phyloP scores from a whole-genome alignment of 2,888 invertebrate species.

The Euphydryas editha region DNA sequence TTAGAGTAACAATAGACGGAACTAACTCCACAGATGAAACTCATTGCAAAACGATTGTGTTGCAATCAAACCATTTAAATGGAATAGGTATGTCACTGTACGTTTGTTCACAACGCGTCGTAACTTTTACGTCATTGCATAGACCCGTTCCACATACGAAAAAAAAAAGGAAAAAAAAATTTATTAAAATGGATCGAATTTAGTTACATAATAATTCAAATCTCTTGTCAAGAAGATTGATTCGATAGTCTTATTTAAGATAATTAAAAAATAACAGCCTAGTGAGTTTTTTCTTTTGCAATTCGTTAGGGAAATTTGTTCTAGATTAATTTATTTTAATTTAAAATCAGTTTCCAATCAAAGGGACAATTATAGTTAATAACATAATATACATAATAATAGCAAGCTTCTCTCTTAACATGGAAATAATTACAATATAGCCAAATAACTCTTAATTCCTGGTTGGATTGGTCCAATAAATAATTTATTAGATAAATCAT shows the following conservation, averaged over 20 bases:
- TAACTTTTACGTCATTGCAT: no score
- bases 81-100: no score
- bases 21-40: no score
- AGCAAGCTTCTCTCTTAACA: conserved; percentile 20
- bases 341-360: neutral
- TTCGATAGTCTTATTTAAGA: neutral
- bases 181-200: neutral
- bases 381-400: conserved; percentile 6
- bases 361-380: conserved; percentile 4
- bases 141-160: no score
- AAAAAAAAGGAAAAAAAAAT: neutral
- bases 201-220: neutral
- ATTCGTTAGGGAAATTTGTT: neutral
- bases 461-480: conserved; percentile 24
- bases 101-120: no score
- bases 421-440: conserved; percentile 22
- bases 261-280: neutral
- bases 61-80: no score
- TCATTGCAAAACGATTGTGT: no score
- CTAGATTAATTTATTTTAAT: neutral
- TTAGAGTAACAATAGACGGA: no score
- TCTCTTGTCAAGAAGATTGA: neutral
- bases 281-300: neutral
- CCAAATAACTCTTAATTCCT: conserved; percentile 16
- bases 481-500: conserved; percentile 32